Base-by-base conservation (phyloP, 2,888 invertebrate species). In the Baronia brevicornis region DNA sequence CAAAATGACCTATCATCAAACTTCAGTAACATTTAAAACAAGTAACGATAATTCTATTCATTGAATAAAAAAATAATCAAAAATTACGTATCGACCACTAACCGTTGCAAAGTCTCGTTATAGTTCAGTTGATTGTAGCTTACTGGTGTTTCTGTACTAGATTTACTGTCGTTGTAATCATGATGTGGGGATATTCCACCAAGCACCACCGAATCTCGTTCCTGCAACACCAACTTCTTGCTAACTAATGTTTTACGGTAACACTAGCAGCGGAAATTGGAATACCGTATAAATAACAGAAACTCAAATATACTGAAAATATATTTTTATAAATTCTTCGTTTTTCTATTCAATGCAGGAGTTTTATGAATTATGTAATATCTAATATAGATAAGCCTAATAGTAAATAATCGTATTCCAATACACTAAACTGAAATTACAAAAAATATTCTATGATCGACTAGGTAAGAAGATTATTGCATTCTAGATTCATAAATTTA, bases 111-210 rank as follows among this genome's bases (percentile, higher is more conserved):
- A 54, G 92, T 96, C 52, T 94, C 94, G 51, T 92, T 92, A 61
- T 92, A 95, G 69, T 94, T 96, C 4, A 95, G 84, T 60, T 93
- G 94, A 54, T 89, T 92, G 78, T 95, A 95, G 57, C 92, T 94
- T 4, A 93, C 89, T 0, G 91, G 91, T 0, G 93, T 92, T 54
- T 91, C 93, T 0, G 90, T 89, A 12, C 93, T 92, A 5, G 92
- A 91, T 66, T 92, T 92, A 68, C 92, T 91, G 51, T 92, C 92
- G 51, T 86, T 89, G 61, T 90, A 89, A 32, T 93, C 93, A 52
- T 93, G 92, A 62, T 94, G 93, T 0, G 94, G 94, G 1, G 94
- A 94, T 48, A 94, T 93, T 56, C 91, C 92, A 3, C 94, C 93
- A 5, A 94, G 77, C 90, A 94, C 92, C 10, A 91, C 91, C 1